phyloP scores from a whole-genome alignment of 37 sponge, comb jelly and placozoan genomes.

The Chondrilla cf. caribensis region DNA sequence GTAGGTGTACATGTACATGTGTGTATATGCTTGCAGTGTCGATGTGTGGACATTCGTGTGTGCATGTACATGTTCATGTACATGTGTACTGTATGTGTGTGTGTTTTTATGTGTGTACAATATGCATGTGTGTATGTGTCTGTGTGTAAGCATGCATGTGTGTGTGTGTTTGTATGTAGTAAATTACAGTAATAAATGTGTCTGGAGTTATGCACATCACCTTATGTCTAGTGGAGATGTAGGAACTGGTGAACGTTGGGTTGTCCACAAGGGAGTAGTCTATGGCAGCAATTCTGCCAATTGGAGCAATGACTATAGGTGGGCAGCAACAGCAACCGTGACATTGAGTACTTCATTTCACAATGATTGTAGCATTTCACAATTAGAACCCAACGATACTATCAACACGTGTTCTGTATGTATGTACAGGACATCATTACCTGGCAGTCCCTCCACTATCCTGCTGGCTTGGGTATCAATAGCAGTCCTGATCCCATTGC shows the following conservation, averaged over 20 bases:
- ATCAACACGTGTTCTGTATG: too few relatives aligned
- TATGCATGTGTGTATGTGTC: not conserved
- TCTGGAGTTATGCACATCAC: constrained; percentile 9
- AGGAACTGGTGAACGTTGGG: constrained; percentile 58
- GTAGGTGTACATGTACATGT: not conserved
- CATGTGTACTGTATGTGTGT: not conserved
- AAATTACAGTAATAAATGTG: not conserved
- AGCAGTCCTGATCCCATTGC: not conserved
- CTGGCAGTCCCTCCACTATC: constrained; percentile 40
- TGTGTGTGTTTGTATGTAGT: not conserved
- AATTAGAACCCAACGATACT: too few relatives aligned
- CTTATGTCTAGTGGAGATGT: constrained; percentile 72
- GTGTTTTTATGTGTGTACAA: too few relatives aligned
- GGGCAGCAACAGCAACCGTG: too few relatives aligned
- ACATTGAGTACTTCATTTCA: too few relatives aligned
- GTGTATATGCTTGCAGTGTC: too few relatives aligned
- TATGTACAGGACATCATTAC: constrained; percentile 16
- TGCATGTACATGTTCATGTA: not conserved
- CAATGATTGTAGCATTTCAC: not conserved
- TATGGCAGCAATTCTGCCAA: constrained; percentile 56
- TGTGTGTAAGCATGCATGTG: not conserved
- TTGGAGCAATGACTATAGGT: constrained; percentile 49
- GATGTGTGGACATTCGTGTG: too few relatives aligned
- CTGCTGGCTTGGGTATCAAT: constrained; percentile 39
- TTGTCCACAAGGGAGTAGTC: constrained; percentile 55